Evolutionary conservation across 2,113 vertebrate genomes (phyloP).

Genomic region (Seriola aureovittata): DNA sequence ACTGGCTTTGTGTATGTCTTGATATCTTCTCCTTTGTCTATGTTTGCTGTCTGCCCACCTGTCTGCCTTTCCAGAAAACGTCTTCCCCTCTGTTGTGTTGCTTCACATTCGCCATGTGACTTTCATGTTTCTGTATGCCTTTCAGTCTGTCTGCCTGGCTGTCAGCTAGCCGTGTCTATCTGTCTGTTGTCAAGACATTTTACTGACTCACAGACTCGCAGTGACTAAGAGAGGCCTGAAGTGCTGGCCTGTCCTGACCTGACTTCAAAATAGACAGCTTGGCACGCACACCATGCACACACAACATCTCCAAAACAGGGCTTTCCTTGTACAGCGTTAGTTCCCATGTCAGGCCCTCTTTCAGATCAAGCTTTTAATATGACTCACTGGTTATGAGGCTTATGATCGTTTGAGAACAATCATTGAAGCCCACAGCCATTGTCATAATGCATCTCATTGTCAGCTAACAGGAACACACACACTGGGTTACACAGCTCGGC

Average conservation of each 20-base stretch:
- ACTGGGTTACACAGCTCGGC: constrained; percentile 1
- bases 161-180: constrained; percentile 52
- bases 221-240: constrained; percentile 72
- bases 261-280: constrained; percentile 79
- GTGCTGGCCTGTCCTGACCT: constrained; percentile 78
- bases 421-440: constrained; percentile 14
- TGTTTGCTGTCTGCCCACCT: constrained; percentile 6
- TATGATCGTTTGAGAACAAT: constrained; percentile 44
- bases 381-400: constrained; percentile 63
- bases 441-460: constrained; percentile 55
- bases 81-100: background rate
- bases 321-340: constrained; percentile 70
- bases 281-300: constrained; percentile 67
- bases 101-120: constrained; percentile 13
- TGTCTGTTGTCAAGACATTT: constrained; percentile 67
- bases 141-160: constrained; percentile 34
- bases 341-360: constrained; percentile 71
- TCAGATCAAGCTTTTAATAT: constrained; percentile 58
- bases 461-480: constrained; percentile 38
- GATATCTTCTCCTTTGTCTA: constrained; percentile 1
- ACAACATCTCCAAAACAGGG: constrained; percentile 69
- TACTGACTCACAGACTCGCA: constrained; percentile 75
- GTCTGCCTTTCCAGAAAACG: background rate
- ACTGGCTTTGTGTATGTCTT: constrained; percentile 1
- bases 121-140: constrained; percentile 41